Evolutionary conservation across 2,888 invertebrate species (phyloP).

Genomic region (Ormyrus nitidulus): DNA sequence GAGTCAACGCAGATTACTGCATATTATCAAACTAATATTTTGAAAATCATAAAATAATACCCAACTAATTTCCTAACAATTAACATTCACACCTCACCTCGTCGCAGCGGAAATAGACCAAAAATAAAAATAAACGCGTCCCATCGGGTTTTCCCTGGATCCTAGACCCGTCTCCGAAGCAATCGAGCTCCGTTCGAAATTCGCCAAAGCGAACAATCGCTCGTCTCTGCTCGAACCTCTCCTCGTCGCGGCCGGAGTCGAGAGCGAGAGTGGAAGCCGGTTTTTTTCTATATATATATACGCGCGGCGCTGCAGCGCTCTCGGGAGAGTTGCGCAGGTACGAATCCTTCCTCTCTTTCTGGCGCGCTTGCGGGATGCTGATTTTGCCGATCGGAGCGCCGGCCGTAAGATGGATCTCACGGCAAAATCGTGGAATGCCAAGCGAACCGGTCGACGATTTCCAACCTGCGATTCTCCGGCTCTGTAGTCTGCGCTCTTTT

Average conservation of each 20-base stretch:
- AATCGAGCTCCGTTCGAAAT: not conserved
- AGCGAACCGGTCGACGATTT: conserved; percentile 48
- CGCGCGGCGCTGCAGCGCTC: not conserved
- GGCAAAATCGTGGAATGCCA: conserved; percentile 53
- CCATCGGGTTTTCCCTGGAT: too few species aligned
- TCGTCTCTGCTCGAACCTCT: too few species aligned
- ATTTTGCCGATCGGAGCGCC: conserved; percentile 42
- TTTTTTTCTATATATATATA: conserved; percentile 22
- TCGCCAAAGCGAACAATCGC: not conserved
- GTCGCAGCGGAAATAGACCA: too few species aligned
- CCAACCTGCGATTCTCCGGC: conserved; percentile 25
- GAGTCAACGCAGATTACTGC: too few species aligned
- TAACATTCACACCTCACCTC: too few species aligned
- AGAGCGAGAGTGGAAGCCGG: conserved; percentile 2
- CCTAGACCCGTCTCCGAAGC: not conserved
- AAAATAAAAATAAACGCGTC: too few species aligned
- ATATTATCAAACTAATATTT: too few species aligned
- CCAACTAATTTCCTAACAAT: too few species aligned
- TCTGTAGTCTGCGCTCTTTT: not conserved
- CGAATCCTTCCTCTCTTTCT: conserved; percentile 6
- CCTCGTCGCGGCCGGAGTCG: not conserved
- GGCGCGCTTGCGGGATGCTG: conserved; percentile 22
- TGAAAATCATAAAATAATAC: too few species aligned
- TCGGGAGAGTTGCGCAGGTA: not conserved
- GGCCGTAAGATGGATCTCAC: conserved; percentile 46